Base-by-base conservation (phyloP, 2,797 vertebrate genomes). In the Acipenser oxyrinchus region DNA sequence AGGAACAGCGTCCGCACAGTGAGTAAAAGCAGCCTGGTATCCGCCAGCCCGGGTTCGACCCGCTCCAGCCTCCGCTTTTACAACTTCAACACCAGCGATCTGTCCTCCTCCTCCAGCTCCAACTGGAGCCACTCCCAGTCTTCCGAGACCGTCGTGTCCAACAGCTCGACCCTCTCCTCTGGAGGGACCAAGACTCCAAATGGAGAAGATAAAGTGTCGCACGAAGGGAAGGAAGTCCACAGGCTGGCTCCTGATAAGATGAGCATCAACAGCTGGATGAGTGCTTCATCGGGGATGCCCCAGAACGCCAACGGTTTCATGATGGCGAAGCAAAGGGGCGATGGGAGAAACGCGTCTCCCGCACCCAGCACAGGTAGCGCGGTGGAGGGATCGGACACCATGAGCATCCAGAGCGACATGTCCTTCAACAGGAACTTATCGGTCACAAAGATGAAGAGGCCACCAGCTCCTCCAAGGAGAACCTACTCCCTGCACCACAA, bases 81-180 rank as follows among this genome's bases (percentile, higher is more conserved):
- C 0, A 88, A 83, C 18, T 81, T 61, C 1, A 74, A 82, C 1
- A 37, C 89, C 68, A 82, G 83, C 0, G 86, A 90, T 66, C 80
- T 80, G 23, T 37, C 23, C 60, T 93, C 87, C 57, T 86, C 89
- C 15, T 93, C 88, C 64, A 91, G 88, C 3, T 92, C 91, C 74
- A 93, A 88, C 77, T 90, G 91, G 89, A 96, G 93, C 75, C 90
- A 92, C 73, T 93, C 93, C 0, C 91, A 94, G 70, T 97, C 94
- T 76, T 94, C 94, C 0, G 94, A 96, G 78, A 96, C 93, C 49
- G 85, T 95, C 0, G 89, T 92, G 60, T 95, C 92, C 63, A 92
- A 94, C 52, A 88, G 91, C 15, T 95, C 94, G 13, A 92, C 92
- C 37, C 83, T 89, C 23, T 97, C 92, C 49, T 94, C 92, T 0